These are phyloP conservation scores for Pachycephus smyrnensis DNA, from an alignment of 2,888 invertebrate species.

Conservation along the genomic window DNA sequence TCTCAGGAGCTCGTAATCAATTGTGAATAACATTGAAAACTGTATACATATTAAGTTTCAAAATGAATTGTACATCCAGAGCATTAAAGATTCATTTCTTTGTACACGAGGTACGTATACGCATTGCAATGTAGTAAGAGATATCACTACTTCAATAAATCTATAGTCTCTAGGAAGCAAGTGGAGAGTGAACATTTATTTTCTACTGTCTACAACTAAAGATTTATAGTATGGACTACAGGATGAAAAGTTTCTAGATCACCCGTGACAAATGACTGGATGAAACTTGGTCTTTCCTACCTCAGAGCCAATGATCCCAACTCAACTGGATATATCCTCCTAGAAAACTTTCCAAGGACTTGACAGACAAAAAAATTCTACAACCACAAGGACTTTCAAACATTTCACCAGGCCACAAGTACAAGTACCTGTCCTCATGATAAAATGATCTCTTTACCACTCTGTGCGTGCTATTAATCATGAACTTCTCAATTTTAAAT, in stretches of 20 bases:
- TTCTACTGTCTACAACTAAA: background rate
- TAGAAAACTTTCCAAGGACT: background rate
- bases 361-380: background rate
- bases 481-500: background rate
- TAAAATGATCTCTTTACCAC: too few relatives aligned
- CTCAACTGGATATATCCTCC: background rate
- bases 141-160: constrained; percentile 7
- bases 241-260: background rate
- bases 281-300: background rate
- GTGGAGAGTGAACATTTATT: background rate
- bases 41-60: constrained; percentile 3
- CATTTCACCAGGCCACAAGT: background rate
- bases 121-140: background rate
- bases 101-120: background rate
- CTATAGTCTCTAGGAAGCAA: background rate
- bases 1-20: background rate
- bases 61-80: constrained; percentile 3
- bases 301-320: background rate
- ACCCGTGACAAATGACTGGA: background rate
- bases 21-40: constrained; percentile 1
- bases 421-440: background rate
- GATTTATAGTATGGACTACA: background rate
- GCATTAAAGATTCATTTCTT: background rate
- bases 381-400: background rate
- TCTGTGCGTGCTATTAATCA: background rate